Evolutionary conservation across 2,888 invertebrate species (phyloP).

Genomic region (Deroplatys truncata): DNA sequence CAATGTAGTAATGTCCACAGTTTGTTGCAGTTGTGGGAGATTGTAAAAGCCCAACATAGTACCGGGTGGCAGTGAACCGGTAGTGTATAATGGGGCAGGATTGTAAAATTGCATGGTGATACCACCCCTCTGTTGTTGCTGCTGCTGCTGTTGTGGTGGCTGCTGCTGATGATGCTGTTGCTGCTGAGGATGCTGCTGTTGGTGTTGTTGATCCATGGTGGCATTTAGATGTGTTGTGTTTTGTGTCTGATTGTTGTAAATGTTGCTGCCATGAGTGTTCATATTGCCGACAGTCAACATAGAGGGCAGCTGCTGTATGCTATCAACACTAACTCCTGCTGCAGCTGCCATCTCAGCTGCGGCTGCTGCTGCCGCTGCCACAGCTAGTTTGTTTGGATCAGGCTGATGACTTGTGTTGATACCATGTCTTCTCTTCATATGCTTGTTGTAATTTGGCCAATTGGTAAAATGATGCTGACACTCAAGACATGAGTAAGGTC

Average conservation of each 20-base stretch:
- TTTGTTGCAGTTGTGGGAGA: constrained; percentile 22
- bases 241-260: neutral
- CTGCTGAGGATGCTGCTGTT: neutral
- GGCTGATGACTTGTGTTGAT: constrained; percentile 51
- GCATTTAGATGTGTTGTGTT: neutral
- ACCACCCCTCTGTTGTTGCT: neutral
- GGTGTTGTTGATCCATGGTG: neutral
- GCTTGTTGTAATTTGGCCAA: constrained; percentile 80
- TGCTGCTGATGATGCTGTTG: neutral
- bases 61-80: neutral
- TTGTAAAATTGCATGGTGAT: constrained; percentile 10
- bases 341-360: neutral
- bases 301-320: neutral
- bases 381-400: constrained; percentile 29
- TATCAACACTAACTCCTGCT: neutral
- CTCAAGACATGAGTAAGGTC: constrained; percentile 68
- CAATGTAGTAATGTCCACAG: constrained; percentile 16
- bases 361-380: constrained; percentile 20
- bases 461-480: constrained; percentile 74
- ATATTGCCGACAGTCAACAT: neutral
- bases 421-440: constrained; percentile 71
- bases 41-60: constrained; percentile 27
- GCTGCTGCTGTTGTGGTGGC: neutral
- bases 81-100: constrained; percentile 7
- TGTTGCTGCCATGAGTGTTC: neutral